These are phyloP conservation scores for Neotragus pygmaeus DNA, from an alignment of 2,113 vertebrate genomes.

Conservation along the genomic window DNA sequence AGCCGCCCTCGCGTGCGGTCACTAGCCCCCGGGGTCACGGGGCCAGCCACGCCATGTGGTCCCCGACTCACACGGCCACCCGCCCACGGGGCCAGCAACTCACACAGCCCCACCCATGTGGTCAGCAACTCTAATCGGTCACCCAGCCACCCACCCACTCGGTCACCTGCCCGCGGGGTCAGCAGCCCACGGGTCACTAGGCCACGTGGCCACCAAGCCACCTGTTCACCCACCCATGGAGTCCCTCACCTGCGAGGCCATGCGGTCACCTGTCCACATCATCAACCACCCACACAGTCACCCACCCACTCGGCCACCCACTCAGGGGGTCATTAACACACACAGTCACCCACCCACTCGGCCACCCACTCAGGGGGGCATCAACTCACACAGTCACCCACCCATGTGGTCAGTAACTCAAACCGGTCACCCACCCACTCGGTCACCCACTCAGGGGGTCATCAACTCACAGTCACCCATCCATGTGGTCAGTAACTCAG, in stretches of 20 bases:
- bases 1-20: background rate
- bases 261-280: background rate
- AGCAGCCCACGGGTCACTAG: background rate
- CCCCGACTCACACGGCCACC: background rate
- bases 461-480: accelerated
- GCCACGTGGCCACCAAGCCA: no score
- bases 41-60: background rate
- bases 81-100: background rate
- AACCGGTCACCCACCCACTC: no score
- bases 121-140: no score
- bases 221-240: background rate
- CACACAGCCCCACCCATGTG: no score
- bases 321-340: background rate
- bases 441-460: no score
- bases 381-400: background rate
- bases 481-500: accelerated
- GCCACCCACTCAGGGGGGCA: no score
- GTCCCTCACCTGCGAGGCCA: background rate
- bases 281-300: background rate
- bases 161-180: no score
- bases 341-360: no score
- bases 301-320: background rate
- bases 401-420: background rate
- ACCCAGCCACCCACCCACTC: no score
- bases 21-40: background rate